Evolutionary conservation across 1,140 invertebrate species (phyloP), one percentile per base, ranked within the genome.

Genomic region (Drosophila lowei): DNA sequence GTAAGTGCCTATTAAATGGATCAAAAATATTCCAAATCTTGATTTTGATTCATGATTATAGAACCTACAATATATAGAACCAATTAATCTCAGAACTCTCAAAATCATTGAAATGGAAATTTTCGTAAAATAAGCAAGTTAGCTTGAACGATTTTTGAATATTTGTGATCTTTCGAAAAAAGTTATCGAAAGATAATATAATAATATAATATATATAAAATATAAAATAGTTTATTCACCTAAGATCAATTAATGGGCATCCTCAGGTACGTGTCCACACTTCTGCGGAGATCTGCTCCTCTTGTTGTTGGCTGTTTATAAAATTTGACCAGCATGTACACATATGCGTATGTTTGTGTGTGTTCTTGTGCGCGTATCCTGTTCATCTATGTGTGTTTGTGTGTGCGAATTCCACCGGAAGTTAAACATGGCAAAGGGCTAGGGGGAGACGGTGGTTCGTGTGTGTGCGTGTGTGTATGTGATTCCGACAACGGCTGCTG

Each of bases 261-360:
- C 16, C 18, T 5, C 0, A 7, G 0, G 23, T 1, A 23, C 18
- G 42, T 8, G 0, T 23, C 61, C 23, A 6, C 15, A 30, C 9
- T 38, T 13, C 11, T 38, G 11, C 2, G 34, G 34, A 38, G 21
- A 9, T 49, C 6, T 50, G 38, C 16, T 49, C 11, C 13, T 61
- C 25, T 25, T 60, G 55, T 70, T 67, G 62, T 73, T 48, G 79
- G 60, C 68, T 62, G 66, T 68, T 84, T 84, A 79, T 79, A 52
- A 84, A 84, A 84, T 72, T 84, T 84, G 65, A 77, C 60, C 79
- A 84, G 64, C 68, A 54, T 53, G 23, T 43, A 3, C 23, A 23
- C 0, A 23, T 23, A 25, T 6, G 23, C 5, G 5, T 4, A 50
- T 28, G 23, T 16, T 46, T 16, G 48, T 58, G 71, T 55, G 58